phyloP scores from a whole-genome alignment of 1,140 invertebrate genomes.

The Dendroctonus ponderosae region DNA sequence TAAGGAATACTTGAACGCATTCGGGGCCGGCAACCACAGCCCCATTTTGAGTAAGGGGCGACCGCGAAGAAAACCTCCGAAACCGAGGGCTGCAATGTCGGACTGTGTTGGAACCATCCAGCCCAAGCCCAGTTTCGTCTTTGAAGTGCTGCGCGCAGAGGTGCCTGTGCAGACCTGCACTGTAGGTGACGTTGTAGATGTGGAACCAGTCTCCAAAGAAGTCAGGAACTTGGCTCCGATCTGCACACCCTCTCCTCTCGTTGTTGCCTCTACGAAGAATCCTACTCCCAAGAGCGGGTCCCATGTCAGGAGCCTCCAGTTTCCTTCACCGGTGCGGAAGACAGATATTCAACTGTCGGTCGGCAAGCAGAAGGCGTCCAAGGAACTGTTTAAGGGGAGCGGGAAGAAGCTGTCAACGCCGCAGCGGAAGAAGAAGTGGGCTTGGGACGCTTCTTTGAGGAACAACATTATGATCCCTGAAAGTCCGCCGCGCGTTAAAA shows the following conservation, averaged over 20 bases:
- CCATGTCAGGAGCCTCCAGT: constrained; percentile 40
- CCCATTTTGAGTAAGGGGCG: constrained; percentile 11
- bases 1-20: constrained; percentile 28
- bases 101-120: constrained; percentile 13
- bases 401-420: not conserved
- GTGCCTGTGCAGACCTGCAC: not conserved
- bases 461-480: not conserved
- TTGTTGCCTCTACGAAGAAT: constrained; percentile 4
- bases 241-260: constrained; percentile 15
- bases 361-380: constrained; percentile 30
- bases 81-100: constrained; percentile 20
- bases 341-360: constrained; percentile 7
- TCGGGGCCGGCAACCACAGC: constrained; percentile 10
- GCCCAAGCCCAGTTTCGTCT: not conserved
- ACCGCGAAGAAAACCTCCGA: not conserved
- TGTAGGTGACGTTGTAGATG: not conserved
- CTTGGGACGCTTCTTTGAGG: not conserved
- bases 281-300: constrained; percentile 36
- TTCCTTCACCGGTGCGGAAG: constrained; percentile 39
- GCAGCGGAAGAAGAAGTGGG: constrained; percentile 5
- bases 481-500: constrained; percentile 5
- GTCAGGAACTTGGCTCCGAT: constrained; percentile 5
- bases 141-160: not conserved
- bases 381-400: constrained; percentile 22
- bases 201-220: not conserved